Base-by-base conservation (phyloP, 2,888 invertebrate genomes). In the Uloborus plumipes region DNA sequence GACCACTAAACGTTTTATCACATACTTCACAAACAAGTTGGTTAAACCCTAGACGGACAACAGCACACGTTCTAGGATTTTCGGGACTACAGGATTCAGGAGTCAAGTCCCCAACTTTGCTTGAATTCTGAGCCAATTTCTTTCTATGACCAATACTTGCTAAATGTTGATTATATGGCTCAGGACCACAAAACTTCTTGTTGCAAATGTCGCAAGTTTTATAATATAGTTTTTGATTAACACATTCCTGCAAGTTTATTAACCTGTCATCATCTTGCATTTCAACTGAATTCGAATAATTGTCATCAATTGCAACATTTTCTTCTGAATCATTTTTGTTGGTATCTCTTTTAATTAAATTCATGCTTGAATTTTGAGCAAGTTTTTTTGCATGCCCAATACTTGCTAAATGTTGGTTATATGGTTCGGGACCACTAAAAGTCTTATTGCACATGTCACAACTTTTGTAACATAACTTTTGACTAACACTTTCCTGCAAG, bases 361-460 rank as follows among this genome's bases (percentile, higher is more conserved):
- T 26, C 26, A 3, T 26, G 26, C 26, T 15, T 51, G 26, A 4
- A 26, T 26, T 26, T 26, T 26, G 26, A 26, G 26, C 26, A 2
- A 26, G 4, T 26, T 74, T 74, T 20, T 74, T 49, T n/a, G 20
- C 11, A 16, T 74, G 74, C 39, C 39, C 74, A 39, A 47, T 47
- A 47, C 74, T 74, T 20, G 13, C 55, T n/a, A 74, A 53, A 47
- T 74, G 74, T 47, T 74, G 74, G 15, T 74, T 20, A 65, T 65
- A 74, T 15, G 74, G 55, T 20, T 74, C 74, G 0, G 64, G 53
- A 14, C 74, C 74, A 22, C 64, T 53, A 65, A 74, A 74, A 13
- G 39, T 13, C 26, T 55, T 74, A 26, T 53, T n/a, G 47, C 74
- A 74, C 3, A 49, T 9, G 16, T 74, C 65, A 39, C 74, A 74